Percentiles rank a stretch among this genome's conserved stretches.
phyloP scores from a whole-genome alignment of 2,113 vertebrate genomes.

The Cinclus mexicanus region DNA sequence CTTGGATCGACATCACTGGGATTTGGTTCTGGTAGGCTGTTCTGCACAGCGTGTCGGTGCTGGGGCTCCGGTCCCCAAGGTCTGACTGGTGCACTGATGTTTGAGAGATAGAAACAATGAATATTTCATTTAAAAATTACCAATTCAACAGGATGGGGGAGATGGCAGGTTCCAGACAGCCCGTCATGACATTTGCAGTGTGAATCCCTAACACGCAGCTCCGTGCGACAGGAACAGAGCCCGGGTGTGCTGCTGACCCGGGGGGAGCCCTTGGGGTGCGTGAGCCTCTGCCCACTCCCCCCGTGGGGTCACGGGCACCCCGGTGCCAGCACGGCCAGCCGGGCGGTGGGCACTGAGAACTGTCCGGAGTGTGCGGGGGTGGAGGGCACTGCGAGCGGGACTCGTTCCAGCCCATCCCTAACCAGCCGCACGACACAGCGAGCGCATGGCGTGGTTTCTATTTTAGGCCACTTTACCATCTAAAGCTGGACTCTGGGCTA shows the following conservation, averaged over 20 bases:
- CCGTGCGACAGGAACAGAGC: not conserved
- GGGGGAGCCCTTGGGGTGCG: not conserved
- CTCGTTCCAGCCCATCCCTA: not conserved
- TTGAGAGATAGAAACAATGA: constrained; percentile 26
- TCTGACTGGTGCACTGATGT: not conserved
- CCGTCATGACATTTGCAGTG: not conserved
- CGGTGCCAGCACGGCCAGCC: fast-evolving
- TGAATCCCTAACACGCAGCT: not conserved
- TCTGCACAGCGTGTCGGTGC: not conserved
- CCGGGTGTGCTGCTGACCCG: not conserved
- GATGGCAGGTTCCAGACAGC: not conserved
- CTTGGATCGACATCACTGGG: not conserved
- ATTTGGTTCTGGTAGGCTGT: not conserved
- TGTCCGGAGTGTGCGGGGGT: fast-evolving
- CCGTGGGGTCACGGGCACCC: not conserved
- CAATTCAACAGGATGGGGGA: not conserved
- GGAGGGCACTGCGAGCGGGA: not conserved
- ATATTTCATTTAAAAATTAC: constrained; percentile 45
- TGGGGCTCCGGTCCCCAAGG: not conserved
- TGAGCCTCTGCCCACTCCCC: not conserved
- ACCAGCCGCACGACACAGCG: not conserved
- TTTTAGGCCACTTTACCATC: not conserved
- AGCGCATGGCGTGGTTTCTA: not conserved
- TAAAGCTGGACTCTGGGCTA: not conserved
- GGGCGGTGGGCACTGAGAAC: fast-evolving